phyloP scores from a whole-genome alignment of 2,113 vertebrate species.

The Ifrita kowaldi region DNA sequence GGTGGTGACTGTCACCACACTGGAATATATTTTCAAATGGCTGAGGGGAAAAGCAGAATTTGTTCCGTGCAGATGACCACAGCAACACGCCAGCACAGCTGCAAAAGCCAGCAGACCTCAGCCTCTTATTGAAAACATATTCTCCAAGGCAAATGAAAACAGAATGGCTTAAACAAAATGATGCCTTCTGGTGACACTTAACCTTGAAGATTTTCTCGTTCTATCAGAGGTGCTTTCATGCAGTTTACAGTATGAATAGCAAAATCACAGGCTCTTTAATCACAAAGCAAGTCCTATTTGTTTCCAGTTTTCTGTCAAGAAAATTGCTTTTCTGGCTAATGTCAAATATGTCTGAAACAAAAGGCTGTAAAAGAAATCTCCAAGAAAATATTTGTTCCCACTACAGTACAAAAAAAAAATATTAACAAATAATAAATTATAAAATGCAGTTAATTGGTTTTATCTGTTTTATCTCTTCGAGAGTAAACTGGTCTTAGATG shows the following conservation, averaged over 20 bases:
- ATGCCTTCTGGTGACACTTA: not conserved
- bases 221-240: not conserved
- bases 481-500: not conserved
- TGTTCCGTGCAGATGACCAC: not conserved
- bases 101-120: not conserved
- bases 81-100: fast-evolving
- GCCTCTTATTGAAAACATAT: not conserved
- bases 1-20: not conserved
- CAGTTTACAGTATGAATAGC: not conserved
- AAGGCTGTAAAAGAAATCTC: not conserved
- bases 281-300: not conserved
- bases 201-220: not conserved
- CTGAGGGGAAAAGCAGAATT: not conserved
- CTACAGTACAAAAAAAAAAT: not conserved
- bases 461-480: not conserved
- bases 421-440: not conserved
- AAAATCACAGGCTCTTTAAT: not conserved
- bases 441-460: not conserved
- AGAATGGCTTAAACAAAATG: not conserved
- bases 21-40: not conserved
- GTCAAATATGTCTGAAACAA: not conserved
- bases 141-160: not conserved
- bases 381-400: not conserved
- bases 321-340: not conserved
- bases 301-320: not conserved